Evolutionary conservation across 2,113 vertebrate genomes (phyloP).

Genomic region (Silurus meridionalis): DNA sequence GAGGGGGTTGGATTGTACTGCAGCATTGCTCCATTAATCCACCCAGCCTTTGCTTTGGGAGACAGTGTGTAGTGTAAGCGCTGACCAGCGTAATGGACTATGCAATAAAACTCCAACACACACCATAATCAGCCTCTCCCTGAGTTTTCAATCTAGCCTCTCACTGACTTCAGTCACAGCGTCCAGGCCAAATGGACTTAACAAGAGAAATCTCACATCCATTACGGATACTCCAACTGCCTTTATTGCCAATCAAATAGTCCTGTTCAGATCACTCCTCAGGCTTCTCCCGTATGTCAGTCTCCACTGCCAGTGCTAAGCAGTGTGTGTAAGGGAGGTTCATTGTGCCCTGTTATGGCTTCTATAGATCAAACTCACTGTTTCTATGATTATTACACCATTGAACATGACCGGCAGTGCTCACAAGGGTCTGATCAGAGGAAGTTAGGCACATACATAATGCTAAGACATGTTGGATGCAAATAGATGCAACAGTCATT

Average conservation of each 20-base stretch:
- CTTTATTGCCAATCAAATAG: conserved; percentile 72
- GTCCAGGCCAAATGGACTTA: conserved; percentile 65
- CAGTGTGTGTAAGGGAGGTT: conserved; percentile 50
- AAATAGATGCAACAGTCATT: background rate
- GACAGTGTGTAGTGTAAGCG: conserved; percentile 59
- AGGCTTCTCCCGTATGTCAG: conserved; percentile 57
- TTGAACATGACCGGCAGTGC: conserved; percentile 56
- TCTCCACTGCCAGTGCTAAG: conserved; percentile 53
- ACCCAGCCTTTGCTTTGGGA: conserved; percentile 63
- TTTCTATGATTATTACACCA: conserved; percentile 62
- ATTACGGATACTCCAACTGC: conserved; percentile 70
- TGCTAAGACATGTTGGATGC: background rate
- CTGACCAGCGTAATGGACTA: conserved; percentile 74
- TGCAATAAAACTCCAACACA: conserved; percentile 65
- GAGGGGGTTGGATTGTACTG: conserved; percentile 49
- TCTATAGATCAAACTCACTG: conserved; percentile 65
- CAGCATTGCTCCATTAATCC: conserved; percentile 59
- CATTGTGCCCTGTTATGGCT: conserved; percentile 55
- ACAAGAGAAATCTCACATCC: conserved; percentile 65
- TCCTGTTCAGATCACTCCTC: conserved; percentile 69
- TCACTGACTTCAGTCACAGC: conserved; percentile 65
- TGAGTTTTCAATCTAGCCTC: conserved; percentile 69
- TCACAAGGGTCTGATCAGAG: conserved; percentile 52
- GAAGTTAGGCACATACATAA: conserved; percentile 17
- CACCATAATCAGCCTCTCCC: conserved; percentile 66